Evolutionary conservation across 2,888 invertebrate species (phyloP), one percentile per base, ranked within the genome.

Genomic region (Mythimna albipuncta): DNA sequence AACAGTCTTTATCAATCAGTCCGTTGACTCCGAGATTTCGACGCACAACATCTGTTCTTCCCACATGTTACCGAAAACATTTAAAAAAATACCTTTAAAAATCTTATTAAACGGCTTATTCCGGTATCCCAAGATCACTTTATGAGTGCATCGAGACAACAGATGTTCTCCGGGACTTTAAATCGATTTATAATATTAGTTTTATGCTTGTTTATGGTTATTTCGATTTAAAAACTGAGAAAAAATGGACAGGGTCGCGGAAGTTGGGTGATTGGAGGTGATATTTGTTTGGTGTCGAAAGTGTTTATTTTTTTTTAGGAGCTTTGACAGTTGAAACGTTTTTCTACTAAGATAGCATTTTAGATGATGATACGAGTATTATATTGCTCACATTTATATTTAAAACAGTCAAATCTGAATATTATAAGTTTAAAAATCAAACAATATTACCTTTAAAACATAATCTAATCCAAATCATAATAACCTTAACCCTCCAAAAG

Each of bases 151-250:
- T 87, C 85, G 71, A 83, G 84, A 79, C 83, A 83, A 86, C 91
- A 90, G 88, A 87, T 90, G 91, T 82, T 81, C 70, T 75, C 70
- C 75, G 75, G 71, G 81, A 79, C 82, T 83, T 83, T 72, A 81
- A 87, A 90, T 89, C 89, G 89, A 90, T 90, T 88, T 89, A 86
- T 85, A 82, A 84, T 87, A 82, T 83, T 76, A 83, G 83, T 88
- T 84, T 78, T 77, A 77, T 79, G 69, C 72, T 69, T 82, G 67
- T 82, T 84, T 82, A 79, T 81, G 77, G 81, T 65, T 75, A 71
- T 79, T 81, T 76, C 79, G 81, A 79, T 85, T 75, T 75, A 26
- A 73, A 77, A 75, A 44, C 32, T 13, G 19, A 57, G 62, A 81
- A 79, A 86, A 85, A 86, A 77, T 41, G 41, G 50, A 63, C 55